Conservation (phyloP, 64 coral and sea anemone species). For the Hydrozoanthus tunicans region DNA sequence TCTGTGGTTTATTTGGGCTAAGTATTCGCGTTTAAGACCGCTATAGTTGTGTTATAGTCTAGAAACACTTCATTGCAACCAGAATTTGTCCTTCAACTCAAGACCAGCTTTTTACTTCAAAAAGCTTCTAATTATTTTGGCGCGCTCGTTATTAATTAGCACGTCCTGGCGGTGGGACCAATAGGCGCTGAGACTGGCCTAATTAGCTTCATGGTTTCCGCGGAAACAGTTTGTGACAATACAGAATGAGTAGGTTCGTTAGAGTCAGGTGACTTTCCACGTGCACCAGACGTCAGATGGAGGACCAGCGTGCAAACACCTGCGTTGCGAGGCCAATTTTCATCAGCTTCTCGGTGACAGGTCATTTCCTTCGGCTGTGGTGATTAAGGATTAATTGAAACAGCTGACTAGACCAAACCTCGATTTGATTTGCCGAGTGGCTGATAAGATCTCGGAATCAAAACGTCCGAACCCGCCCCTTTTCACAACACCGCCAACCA, state of each 20-base stretch:
- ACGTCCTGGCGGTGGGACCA: constrained; percentile 44
- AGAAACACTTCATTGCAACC: constrained; percentile 15
- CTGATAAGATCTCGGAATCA: constrained; percentile 98
- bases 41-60: constrained; percentile 20
- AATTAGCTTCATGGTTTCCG: constrained; percentile 62
- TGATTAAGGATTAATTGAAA: constrained; percentile 99
- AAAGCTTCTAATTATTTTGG: constrained; percentile 59
- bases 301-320: constrained; percentile 73
- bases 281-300: constrained; percentile 70
- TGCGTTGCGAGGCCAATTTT: constrained; percentile 94
- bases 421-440: constrained; percentile 93
- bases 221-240: constrained; percentile 47
- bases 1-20: constrained; percentile 21
- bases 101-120: background rate
- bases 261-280: constrained; percentile 81
- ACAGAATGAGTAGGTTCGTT: constrained; percentile 26
- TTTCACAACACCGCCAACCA: constrained; percentile 87
- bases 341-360: constrained; percentile 92
- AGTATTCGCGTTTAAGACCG: background rate
- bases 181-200: constrained; percentile 26
- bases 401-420: constrained; percentile 92
- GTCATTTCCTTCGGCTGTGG: constrained; percentile 93
- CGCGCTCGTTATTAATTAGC: constrained; percentile 62
- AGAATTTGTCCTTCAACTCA: constrained; percentile 2
- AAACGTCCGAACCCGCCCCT: constrained; percentile 91